Evolutionary conservation across 2,888 invertebrate genomes (phyloP), one percentile per base, ranked within the genome.

Genomic region (Microchrysa polita): DNA sequence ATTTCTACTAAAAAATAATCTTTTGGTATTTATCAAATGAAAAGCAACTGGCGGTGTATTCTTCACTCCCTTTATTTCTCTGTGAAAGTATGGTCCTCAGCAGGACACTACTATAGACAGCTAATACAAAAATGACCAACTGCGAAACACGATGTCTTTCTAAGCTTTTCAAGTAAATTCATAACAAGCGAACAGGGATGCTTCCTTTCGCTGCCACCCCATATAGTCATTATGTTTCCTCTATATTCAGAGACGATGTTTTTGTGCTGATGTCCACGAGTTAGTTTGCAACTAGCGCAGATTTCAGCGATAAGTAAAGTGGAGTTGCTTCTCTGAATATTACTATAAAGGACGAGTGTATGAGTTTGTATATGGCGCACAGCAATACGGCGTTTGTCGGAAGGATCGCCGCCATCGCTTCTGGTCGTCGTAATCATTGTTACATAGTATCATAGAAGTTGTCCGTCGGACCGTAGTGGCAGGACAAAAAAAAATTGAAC

Each of bases 371-470:
- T n/a, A n/a, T n/a, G n/a, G n/a, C n/a, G 22, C 55, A 16, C 7
- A 16, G 20, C 55, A 18, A 20, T 16, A 16, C 18, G 55, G 20
- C 27, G 27, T 7, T 34, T 7, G 27, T 34, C 55, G 55, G 55
- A 34, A 48, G 44, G 20, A 34, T 34, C 44, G 20, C n/a, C n/a
- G n/a, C 48, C 65, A 22, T 34, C 9, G 12, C 44, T 48, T 22
- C 16, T 16, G 23, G 48, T 20, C 14, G 65, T 18, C 14, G 65
- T 18, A 16, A 14, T 44, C 23, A 48, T 65, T 65, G 44, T 65
- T 65, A 55, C 20, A n/a, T n/a, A 55, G 34, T 55, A 69, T 69
- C 53, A 65, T 34, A 5, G 27, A 34, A 34, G 27, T 20, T 27
- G 67, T 34, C 23, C 20, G 10, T 22, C 22, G 27, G 2, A 34